A percentile compares a stretch with the other conserved stretches of the same genome.
phyloP scores from a whole-genome alignment of 2,113 vertebrate genomes.

The Phrynocephalus versicolor region DNA sequence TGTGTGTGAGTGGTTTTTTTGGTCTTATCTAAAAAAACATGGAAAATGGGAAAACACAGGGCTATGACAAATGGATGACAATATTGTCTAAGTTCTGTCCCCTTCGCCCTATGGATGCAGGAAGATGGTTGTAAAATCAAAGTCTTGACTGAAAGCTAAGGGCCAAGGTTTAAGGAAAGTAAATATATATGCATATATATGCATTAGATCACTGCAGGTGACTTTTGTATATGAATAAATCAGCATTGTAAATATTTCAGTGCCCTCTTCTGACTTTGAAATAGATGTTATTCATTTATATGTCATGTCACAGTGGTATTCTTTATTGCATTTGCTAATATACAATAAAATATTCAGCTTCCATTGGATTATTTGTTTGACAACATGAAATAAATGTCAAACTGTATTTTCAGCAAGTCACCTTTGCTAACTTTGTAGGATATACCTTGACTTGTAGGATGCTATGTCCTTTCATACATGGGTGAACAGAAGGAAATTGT shows the following conservation, averaged over 20 bases:
- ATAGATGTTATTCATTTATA: background rate
- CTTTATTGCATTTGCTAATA: background rate
- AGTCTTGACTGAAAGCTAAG: background rate
- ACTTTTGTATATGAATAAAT: background rate
- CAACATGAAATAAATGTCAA: conserved; percentile 1
- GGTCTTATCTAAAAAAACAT: too few relatives aligned
- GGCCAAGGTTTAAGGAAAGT: background rate
- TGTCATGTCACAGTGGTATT: background rate
- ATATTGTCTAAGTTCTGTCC: too few relatives aligned
- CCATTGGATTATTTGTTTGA: conserved; percentile 22
- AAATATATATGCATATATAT: background rate
- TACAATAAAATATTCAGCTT: conserved; percentile 11
- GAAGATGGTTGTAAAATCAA: too few relatives aligned
- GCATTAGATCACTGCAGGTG: background rate
- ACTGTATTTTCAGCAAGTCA: conserved; percentile 26
- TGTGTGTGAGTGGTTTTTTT: too few relatives aligned
- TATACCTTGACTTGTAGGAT: too few relatives aligned
- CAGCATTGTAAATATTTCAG: background rate
- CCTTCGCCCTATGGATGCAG: too few relatives aligned
- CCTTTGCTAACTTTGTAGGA: background rate
- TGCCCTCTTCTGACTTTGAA: background rate
- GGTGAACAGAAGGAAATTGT: background rate
- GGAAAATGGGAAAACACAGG: too few relatives aligned
- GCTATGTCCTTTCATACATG: too few relatives aligned
- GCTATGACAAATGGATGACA: too few relatives aligned